phyloP scores from a whole-genome alignment of 2,888 invertebrate species.

The Tortrix viridana region DNA sequence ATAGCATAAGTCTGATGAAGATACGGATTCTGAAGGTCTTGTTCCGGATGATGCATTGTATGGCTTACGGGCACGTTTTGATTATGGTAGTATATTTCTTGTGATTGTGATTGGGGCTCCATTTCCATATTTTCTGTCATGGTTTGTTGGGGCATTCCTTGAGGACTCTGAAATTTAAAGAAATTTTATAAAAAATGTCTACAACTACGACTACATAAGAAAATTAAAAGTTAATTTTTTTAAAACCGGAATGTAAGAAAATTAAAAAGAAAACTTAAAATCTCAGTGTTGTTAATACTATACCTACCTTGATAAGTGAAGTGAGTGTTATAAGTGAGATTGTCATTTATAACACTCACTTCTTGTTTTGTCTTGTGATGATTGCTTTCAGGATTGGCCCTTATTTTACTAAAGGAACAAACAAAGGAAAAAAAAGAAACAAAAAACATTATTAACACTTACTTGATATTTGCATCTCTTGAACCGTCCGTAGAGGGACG shows the following conservation, averaged over 20 bases:
- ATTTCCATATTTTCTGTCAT: constrained; percentile 48
- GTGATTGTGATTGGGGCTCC: constrained; percentile 42
- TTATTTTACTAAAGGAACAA: too few species aligned
- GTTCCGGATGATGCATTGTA: constrained; percentile 7
- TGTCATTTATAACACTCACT: too few species aligned
- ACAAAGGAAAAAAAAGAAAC: too few species aligned
- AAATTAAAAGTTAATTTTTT: neutral
- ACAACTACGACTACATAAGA: neutral
- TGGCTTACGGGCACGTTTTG: constrained; percentile 12
- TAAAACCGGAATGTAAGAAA: too few species aligned
- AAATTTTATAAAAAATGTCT: neutral
- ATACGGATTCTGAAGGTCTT: constrained; percentile 10
- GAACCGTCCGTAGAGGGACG: constrained; percentile 94
- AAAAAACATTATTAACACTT: too few species aligned
- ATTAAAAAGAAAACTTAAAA: too few species aligned
- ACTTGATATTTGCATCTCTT: constrained; percentile 92
- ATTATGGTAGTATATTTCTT: constrained; percentile 63
- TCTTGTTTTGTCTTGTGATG: too few species aligned
- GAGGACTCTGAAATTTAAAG: constrained; percentile 44
- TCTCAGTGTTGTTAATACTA: too few species aligned
- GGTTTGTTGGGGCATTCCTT: constrained; percentile 49
- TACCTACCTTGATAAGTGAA: too few species aligned
- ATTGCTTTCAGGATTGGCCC: too few species aligned
- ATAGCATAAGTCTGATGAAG: constrained; percentile 22
- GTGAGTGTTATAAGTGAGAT: too few species aligned